Conservation (phyloP, 2,888 invertebrate species). For the Stegophylla sp. region DNA sequence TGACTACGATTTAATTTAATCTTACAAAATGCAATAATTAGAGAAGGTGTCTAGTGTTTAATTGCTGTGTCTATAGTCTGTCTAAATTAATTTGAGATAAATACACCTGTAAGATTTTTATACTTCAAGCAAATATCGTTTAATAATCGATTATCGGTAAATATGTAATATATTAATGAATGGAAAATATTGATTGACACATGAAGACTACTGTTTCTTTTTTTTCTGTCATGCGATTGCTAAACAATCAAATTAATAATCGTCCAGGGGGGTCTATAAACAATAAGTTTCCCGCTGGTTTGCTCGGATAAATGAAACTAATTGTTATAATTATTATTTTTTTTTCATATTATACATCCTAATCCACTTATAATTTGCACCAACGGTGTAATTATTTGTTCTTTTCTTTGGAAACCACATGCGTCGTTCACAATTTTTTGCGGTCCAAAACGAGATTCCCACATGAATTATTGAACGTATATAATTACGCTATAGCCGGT, state of each 20-base stretch:
- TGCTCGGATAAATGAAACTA: not conserved
- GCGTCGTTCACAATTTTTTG: not conserved
- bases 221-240: not conserved
- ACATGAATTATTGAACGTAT: constrained; percentile 2
- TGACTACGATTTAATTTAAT: not conserved
- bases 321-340: not conserved
- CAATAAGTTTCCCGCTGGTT: constrained; percentile 23
- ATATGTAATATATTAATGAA: not conserved
- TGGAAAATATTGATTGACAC: constrained; percentile 10
- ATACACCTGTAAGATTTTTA: not conserved
- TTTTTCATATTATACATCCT: constrained; percentile 3
- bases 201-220: constrained; percentile 16
- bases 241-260: not conserved
- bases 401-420: constrained; percentile 16
- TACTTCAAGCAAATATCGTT: not conserved
- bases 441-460: constrained; percentile 21
- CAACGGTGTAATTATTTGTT: not conserved
- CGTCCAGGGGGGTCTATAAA: constrained; percentile 19
- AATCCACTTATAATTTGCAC: not conserved
- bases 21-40: not conserved
- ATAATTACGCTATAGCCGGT: not conserved
- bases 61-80: too few relatives aligned
- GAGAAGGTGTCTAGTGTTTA: not conserved
- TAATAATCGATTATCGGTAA: not conserved
- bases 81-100: too few relatives aligned